A percentile compares a stretch with the other conserved stretches of the same genome.
phyloP scores from a whole-genome alignment of 1,140 invertebrate genomes.

The Daktulosphaira vitifoliae region DNA sequence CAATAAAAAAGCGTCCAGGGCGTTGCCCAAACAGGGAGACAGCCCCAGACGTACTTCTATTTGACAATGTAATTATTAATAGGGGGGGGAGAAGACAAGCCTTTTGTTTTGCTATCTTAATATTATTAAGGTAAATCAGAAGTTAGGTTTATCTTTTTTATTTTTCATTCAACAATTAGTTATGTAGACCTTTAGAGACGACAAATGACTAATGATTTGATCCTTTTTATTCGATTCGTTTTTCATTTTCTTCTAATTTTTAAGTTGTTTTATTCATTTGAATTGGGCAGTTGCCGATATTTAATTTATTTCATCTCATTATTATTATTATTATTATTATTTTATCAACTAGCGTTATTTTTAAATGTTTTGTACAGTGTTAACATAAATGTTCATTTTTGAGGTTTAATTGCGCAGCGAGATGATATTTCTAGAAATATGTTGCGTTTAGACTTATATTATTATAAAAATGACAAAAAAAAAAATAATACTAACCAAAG shows the following conservation, averaged over 20 bases:
- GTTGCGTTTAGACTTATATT: too few relatives aligned
- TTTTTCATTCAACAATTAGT: not conserved
- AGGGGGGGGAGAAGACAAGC: not conserved
- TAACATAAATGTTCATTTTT: too few relatives aligned
- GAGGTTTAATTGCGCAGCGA: too few relatives aligned
- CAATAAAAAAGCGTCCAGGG: not conserved
- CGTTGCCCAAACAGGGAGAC: not conserved
- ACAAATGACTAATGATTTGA: too few relatives aligned
- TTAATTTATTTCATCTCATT: not conserved
- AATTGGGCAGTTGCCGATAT: not conserved
- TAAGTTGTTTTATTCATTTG: conserved; percentile 3
- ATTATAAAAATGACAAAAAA: too few relatives aligned
- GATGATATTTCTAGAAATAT: too few relatives aligned
- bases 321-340: too few relatives aligned
- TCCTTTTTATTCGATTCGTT: too few relatives aligned
- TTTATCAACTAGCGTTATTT: too few relatives aligned
- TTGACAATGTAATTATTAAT: not conserved
- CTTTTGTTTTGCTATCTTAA: conserved; percentile 14
- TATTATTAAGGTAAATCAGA: conserved; percentile 2
- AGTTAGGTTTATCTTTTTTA: not conserved
- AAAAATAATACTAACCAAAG: too few relatives aligned
- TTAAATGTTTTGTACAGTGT: too few relatives aligned
- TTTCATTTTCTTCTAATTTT: conserved; percentile 1
- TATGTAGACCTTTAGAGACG: not conserved
- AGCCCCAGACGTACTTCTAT: not conserved